Base-by-base conservation (phyloP, 1,140 invertebrate genomes). In the Steinernema khuongi region DNA sequence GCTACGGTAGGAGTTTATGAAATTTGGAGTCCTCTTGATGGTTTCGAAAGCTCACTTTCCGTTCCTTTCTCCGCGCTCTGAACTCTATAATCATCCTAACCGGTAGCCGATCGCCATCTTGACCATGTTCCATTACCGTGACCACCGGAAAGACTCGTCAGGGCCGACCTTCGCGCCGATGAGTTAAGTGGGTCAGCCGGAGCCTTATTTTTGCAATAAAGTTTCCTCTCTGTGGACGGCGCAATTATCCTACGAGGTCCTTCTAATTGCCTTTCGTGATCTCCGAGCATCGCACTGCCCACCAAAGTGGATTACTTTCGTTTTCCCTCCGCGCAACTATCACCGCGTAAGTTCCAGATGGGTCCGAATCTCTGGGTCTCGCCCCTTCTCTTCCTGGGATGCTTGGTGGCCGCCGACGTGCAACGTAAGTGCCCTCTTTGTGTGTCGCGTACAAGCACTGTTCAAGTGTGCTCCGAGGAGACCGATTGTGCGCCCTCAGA, bases 281-380 rank as follows among this genome's bases (percentile, higher is more conserved):
- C 7, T 60, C 22, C 50, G 11, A 11, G 11, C 50, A 17, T 60
- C 50, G 11, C 7, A 4, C 22, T 60, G 50, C 4, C 50, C 14
- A 60, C 14, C 26, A 60, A 60, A 60, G 50, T 60, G 50, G 50
- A 60, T 60, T 60, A 60, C 50, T 60, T 60, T 60, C 50, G 50
- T 60, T 60, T 60, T 60, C 26, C 50, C 22, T 60, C 22, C 50
- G 50, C 50, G 50, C 19, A 22, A 60, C 4, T 26, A 22, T 60
- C 19, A 7, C 50, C 2, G 50, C 22, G 50, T 2, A 60, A n/a
- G 4, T 60, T 41, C 36, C 50, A 60, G 50, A 60, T 60, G 50
- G 26, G 14, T 22, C 19, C 22, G 22, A 22, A 7, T 26, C 11
- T 60, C 11, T 60, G 50, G 7, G 22, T 22, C 11, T 60, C 22